Evolutionary conservation across 2,888 invertebrate genomes (phyloP).

Genomic region (Gasteruption jaculator): DNA sequence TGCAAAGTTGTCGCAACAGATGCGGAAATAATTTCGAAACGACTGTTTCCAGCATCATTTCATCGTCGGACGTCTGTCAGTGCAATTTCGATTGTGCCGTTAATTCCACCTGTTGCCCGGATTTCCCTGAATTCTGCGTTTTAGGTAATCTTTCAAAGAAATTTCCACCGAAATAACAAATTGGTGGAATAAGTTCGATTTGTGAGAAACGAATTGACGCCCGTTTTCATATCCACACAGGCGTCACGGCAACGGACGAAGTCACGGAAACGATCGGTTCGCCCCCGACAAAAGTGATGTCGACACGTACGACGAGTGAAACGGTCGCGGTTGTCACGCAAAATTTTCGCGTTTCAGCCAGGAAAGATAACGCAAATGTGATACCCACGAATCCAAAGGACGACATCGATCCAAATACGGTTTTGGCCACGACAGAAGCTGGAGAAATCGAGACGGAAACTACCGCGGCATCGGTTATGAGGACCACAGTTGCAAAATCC

Average conservation of each 20-base stretch:
- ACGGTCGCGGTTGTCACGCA: too few relatives aligned
- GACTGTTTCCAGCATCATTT: conserved; percentile 21
- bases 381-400: conserved; percentile 34
- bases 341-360: too few relatives aligned
- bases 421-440: conserved; percentile 9
- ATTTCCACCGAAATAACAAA: too few relatives aligned
- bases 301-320: too few relatives aligned
- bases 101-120: conserved; percentile 62
- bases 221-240: too few relatives aligned
- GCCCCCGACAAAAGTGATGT: too few relatives aligned
- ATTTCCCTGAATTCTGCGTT: conserved; percentile 61
- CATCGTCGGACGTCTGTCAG: conserved; percentile 53
- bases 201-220: too few relatives aligned
- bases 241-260: too few relatives aligned
- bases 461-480: conserved; percentile 9
- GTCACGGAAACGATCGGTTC: too few relatives aligned
- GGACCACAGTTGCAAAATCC: conserved; percentile 36
- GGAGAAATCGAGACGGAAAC: conserved; percentile 7
- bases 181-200: too few relatives aligned
- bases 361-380: conserved; percentile 8
- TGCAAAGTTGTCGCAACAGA: conserved; percentile 42
- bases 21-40: conserved; percentile 31
- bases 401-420: conserved; percentile 33
- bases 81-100: conserved; percentile 59
- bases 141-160: conserved; percentile 40